Evolutionary conservation across 2,797 vertebrate genomes (phyloP).

Genomic region (Thaleichthys pacificus): DNA sequence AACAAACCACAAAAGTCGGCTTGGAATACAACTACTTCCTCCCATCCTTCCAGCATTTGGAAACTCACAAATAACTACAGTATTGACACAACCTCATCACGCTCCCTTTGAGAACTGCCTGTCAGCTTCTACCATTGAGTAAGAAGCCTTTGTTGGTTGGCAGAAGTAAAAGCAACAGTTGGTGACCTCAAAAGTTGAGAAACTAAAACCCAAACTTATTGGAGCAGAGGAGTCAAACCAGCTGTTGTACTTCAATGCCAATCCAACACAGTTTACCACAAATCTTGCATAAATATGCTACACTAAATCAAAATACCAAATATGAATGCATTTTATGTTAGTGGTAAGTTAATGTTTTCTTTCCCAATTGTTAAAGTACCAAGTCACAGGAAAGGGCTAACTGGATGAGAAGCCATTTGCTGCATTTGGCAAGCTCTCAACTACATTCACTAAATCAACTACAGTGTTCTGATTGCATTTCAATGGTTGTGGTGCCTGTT

Average conservation of each 20-base stretch:
- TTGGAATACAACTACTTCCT: conserved; percentile 16
- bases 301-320: conserved; percentile 6
- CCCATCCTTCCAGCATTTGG: neutral
- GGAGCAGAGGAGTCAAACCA: conserved; percentile 30
- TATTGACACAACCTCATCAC: conserved; percentile 25
- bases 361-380: conserved; percentile 5
- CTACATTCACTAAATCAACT: neutral
- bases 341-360: conserved; percentile 9
- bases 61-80: neutral
- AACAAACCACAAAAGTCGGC: conserved; percentile 23
- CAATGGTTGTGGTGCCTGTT: neutral
- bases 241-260: conserved; percentile 29
- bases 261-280: conserved; percentile 11
- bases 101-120: conserved; percentile 22
- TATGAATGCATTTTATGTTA: conserved; percentile 21
- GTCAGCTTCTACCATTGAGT: conserved; percentile 22
- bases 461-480: neutral
- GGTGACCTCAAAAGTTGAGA: conserved; percentile 13
- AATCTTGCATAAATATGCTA: conserved; percentile 8
- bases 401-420: neutral
- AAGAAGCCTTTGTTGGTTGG: conserved; percentile 24
- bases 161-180: neutral
- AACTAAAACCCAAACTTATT: conserved; percentile 8
- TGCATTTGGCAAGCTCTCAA: neutral
- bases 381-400: neutral